phyloP scores from a whole-genome alignment of 2,113 vertebrate species.

The Anseranas semipalmata region DNA sequence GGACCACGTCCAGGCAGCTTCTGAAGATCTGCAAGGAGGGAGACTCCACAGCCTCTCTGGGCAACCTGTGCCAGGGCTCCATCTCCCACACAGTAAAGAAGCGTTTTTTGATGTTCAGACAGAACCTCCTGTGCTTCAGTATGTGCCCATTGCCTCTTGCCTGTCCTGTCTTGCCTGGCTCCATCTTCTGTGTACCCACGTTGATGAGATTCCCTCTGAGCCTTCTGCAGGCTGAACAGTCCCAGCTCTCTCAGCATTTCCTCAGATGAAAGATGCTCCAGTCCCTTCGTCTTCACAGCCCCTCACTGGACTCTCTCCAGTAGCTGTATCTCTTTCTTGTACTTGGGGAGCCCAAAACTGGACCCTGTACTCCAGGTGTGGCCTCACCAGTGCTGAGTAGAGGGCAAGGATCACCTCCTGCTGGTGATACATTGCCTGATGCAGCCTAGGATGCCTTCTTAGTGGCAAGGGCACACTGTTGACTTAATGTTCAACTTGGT shows the following conservation, averaged over 20 bases:
- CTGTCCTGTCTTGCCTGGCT: not conserved
- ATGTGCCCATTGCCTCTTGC: not conserved
- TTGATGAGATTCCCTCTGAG: not conserved
- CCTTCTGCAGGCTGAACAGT: not conserved
- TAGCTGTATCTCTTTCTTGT: not conserved
- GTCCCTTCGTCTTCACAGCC: not conserved
- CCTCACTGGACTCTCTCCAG: not conserved
- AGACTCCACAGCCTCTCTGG: not conserved
- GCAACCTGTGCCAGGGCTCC: not conserved
- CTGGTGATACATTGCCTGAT: too few relatives aligned
- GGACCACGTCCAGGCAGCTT: accelerated
- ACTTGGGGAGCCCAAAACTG: too few relatives aligned
- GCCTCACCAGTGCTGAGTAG: too few relatives aligned
- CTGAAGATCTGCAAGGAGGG: not conserved
- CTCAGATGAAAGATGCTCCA: not conserved
- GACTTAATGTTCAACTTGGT: too few relatives aligned
- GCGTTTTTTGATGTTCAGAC: not conserved
- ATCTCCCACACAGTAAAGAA: not conserved
- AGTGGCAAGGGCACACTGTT: too few relatives aligned
- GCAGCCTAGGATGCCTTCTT: too few relatives aligned
- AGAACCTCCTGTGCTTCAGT: not conserved
- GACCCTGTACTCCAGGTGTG: too few relatives aligned
- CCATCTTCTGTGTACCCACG: not conserved
- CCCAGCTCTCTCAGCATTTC: not conserved
- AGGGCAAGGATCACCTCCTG: too few relatives aligned